A percentile compares a stretch with the other conserved stretches of the same genome.
Conservation (phyloP, 1,140 invertebrate genomes). For the Cydia fagiglandana region DNA sequence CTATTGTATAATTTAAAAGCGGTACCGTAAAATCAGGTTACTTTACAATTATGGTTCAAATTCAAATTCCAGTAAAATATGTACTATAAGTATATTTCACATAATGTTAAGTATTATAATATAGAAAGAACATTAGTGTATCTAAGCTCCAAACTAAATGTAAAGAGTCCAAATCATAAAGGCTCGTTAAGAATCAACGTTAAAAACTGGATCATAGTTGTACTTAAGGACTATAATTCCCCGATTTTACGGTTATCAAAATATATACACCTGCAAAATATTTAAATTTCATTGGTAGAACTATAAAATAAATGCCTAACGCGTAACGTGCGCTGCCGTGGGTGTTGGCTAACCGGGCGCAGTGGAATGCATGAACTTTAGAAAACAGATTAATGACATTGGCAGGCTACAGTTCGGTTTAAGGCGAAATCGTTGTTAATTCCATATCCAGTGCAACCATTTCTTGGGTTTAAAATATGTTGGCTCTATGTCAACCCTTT, state of each 20-base stretch:
- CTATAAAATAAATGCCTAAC: slow-evolving; percentile 11
- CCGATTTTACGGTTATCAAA: background rate
- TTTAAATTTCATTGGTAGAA: slow-evolving; percentile 17
- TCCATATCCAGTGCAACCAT: slow-evolving; percentile 3
- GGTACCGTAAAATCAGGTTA: no score
- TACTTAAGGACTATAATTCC: no score
- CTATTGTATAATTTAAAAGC: no score
- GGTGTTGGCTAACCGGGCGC: slow-evolving; percentile 13
- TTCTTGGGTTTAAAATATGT: background rate
- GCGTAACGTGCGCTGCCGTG: slow-evolving; percentile 15
- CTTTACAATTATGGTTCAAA: no score
- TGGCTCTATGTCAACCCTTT: background rate
- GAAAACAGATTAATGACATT: slow-evolving; percentile 13
- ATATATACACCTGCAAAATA: background rate
- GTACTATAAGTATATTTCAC: no score
- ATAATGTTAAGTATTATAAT: no score
- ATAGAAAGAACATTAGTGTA: no score
- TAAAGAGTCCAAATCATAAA: no score
- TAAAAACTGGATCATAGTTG: no score
- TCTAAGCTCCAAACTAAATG: no score
- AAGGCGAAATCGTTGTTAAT: slow-evolving; percentile 10
- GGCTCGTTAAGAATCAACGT: no score
- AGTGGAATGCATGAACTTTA: slow-evolving; percentile 17
- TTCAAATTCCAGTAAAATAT: no score
- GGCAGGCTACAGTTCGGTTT: background rate